Conservation (phyloP, 2,888 invertebrate genomes). For the Morpho helenor region DNA sequence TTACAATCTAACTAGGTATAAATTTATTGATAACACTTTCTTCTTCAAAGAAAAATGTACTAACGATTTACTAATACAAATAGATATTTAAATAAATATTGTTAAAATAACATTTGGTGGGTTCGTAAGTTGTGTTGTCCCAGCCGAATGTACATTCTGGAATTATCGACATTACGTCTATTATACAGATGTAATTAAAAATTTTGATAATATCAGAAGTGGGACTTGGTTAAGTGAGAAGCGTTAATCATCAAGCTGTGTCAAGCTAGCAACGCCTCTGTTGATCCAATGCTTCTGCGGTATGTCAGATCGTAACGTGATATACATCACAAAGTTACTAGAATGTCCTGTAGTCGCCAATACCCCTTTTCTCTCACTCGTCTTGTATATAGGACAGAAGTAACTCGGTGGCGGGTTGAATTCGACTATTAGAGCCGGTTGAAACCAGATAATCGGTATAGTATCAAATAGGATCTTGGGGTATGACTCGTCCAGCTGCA, state of each 20-base stretch:
- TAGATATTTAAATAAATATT: no score
- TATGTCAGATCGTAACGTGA: conserved; percentile 80
- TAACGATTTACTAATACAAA: no score
- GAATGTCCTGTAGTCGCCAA: conserved; percentile 91
- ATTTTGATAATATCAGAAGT: not conserved
- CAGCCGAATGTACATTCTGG: no score
- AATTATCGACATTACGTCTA: no score
- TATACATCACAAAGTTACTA: conserved; percentile 89
- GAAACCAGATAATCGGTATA: conserved; percentile 91
- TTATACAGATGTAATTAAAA: no score
- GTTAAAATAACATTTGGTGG: no score
- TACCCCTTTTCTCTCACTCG: conserved; percentile 87
- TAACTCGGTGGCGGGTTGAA: conserved; percentile 80
- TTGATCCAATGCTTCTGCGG: conserved; percentile 88
- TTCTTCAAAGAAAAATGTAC: no score
- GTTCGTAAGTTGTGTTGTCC: no score
- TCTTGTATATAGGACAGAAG: conserved; percentile 89
- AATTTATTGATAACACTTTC: no score
- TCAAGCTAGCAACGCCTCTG: conserved; percentile 87
- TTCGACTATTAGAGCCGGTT: conserved; percentile 83
- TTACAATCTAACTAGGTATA: no score
- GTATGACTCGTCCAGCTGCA: conserved; percentile 86
- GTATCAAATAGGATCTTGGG: conserved; percentile 91
- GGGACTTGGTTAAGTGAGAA: not conserved
- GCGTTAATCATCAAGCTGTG: conserved; percentile 83